Evolutionary conservation across 37 sponge, comb jelly and placozoan species (phyloP), one percentile per base, ranked within the genome.

Genomic region (Ephydatia muelleri): DNA sequence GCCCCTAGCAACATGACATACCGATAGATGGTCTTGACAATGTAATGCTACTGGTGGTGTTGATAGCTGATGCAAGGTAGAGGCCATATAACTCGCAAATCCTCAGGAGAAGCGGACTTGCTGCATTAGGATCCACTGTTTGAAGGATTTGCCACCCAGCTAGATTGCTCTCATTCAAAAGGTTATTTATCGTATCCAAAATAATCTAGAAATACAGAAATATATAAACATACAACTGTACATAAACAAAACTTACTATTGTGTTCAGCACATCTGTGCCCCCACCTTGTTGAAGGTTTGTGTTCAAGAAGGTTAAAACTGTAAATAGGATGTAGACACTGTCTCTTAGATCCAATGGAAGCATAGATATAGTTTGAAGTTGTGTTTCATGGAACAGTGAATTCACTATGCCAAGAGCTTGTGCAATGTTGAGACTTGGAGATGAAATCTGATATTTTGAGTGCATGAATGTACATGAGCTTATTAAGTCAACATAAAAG

Each of bases 11-110:
- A 14, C 12, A 16, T 57, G 19, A 57, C 77, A 11, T 35, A 76
- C 77, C 77, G 11, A 76, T 76, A 0, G 35, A 40, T 76, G 77
- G 16, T 76, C 77, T 76, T 35, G 40, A 28, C 37, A 11, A n/a
- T 14, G 38, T 28, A 36, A 43, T 73, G 2, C 3, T 16, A 16
- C 33, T 73, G 3, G 0, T 2, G 5, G 31, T 73, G 3, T 72
- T 28, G 73, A 83, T 23, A 2, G 43, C 40, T 22, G 37, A 25
- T 14, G 86, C 69, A 29, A 86, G 28, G 9, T 69, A 86, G 36
- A 78, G 78, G 2, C 68, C 86, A 27, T 86, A 86, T 69, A 73
- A 69, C 49, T 86, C 86, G 3, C 49, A 34, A 31, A 38, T 78
- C 80, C 49, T n/a, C 27, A 86, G 79, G 33, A 86, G 29, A 16